These are phyloP conservation scores for Penaeus indicus DNA, from an alignment of 1,140 invertebrate species.

Conservation along the genomic window DNA sequence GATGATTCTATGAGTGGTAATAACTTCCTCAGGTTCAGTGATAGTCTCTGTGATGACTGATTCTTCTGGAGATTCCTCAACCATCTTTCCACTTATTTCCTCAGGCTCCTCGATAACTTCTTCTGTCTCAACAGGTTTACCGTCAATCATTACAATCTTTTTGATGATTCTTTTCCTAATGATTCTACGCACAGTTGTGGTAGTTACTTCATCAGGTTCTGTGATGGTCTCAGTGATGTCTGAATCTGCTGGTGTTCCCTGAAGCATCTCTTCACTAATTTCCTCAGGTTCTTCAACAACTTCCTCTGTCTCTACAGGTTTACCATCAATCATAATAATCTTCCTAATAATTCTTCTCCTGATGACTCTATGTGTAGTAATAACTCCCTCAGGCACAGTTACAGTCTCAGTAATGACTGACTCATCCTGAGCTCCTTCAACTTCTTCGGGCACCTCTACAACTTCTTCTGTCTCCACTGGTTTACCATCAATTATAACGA, in stretches of 20 bases:
- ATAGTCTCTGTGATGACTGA: background rate
- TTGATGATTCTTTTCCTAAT: slow-evolving; percentile 32
- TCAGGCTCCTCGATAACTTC: background rate
- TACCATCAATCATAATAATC: slow-evolving; percentile 35
- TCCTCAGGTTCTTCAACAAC: slow-evolving; percentile 41
- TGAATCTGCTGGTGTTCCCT: background rate
- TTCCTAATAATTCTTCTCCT: slow-evolving; percentile 6
- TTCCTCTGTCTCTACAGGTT: slow-evolving; percentile 21
- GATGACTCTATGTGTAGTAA: background rate
- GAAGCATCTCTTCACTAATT: background rate
- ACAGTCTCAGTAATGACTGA: background rate
- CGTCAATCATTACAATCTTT: slow-evolving; percentile 39
- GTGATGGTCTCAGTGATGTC: background rate
- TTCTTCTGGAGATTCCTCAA: background rate
- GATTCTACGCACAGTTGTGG: slow-evolving; percentile 5
- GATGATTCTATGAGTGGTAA: background rate
- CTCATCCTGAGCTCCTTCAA: background rate
- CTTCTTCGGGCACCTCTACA: slow-evolving; percentile 44
- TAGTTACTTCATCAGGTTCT: background rate
- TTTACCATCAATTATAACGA: slow-evolving; percentile 35
- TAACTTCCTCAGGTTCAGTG: background rate
- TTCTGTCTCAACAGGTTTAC: slow-evolving; percentile 2
- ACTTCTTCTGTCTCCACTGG: slow-evolving; percentile 44
- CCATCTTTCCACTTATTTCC: background rate
- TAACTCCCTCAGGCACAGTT: slow-evolving; percentile 1